A percentile compares a stretch with the other conserved stretches of the same genome.
phyloP scores from a whole-genome alignment of 1,140 invertebrate genomes.

The Drosophila neocordata region DNA sequence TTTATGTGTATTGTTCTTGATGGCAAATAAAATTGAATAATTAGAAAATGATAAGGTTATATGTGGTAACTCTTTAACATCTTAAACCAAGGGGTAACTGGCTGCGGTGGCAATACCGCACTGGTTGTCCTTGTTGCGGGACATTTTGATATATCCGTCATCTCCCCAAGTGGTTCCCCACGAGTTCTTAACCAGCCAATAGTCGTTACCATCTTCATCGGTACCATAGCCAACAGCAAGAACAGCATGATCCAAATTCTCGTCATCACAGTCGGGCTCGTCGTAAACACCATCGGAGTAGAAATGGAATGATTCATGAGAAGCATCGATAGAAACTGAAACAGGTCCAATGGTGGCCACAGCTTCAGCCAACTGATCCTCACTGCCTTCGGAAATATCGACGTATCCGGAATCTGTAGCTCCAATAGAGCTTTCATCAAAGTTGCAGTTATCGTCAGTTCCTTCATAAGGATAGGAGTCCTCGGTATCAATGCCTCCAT shows the following conservation, averaged over 20 bases:
- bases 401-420: conserved; percentile 85
- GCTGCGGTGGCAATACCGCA: conserved; percentile 94
- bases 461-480: conserved; percentile 94
- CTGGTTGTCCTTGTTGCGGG: conserved; percentile 92
- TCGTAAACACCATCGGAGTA: conserved; percentile 86
- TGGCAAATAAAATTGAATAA: conserved; percentile 21
- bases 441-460: conserved; percentile 88
- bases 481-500: conserved; percentile 96
- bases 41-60: conserved; percentile 27
- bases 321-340: conserved; percentile 97
- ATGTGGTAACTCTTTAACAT: background rate
- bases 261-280: conserved; percentile 87
- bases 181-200: conserved; percentile 88
- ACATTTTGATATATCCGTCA: conserved; percentile 95
- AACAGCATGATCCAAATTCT: conserved; percentile 93
- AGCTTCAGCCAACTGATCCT: conserved; percentile 89
- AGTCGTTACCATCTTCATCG: conserved; percentile 85
- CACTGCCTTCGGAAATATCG: conserved; percentile 89
- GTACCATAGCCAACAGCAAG: conserved; percentile 87
- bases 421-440: conserved; percentile 90
- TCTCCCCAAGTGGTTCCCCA: conserved; percentile 93
- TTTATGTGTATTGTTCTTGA: background rate
- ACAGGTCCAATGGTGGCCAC: conserved; percentile 95
- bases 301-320: conserved; percentile 87
- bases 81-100: conserved; percentile 92